Percentiles rank a stretch among this genome's conserved stretches.
Conservation (phyloP, 2,797 vertebrate species). For the Petrocephalus sullivani region DNA sequence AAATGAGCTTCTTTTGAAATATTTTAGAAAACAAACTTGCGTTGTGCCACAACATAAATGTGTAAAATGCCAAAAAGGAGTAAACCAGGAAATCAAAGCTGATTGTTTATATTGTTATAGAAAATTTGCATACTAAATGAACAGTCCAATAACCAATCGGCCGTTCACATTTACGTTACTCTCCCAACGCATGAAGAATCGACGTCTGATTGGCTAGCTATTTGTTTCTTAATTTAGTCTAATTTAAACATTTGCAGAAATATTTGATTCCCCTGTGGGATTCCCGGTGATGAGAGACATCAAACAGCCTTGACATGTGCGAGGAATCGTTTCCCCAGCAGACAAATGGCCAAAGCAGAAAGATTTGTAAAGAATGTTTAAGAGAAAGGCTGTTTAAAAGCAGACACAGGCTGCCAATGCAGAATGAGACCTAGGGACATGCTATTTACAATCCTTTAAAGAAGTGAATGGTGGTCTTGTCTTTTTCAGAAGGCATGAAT, state of each 20-base stretch:
- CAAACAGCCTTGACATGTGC: not conserved
- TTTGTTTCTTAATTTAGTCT: not conserved
- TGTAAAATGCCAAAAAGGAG: not conserved
- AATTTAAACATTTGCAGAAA: constrained; percentile 22
- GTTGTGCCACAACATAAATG: not conserved
- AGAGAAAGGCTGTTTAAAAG: constrained; percentile 1
- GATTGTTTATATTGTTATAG: not conserved
- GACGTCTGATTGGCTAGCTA: not conserved
- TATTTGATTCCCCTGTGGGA: not conserved
- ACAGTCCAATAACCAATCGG: not conserved
- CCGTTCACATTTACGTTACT: not conserved
- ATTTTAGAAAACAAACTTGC: not conserved
- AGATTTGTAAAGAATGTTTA: constrained; percentile 19
- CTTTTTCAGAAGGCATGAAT: constrained; percentile 19
- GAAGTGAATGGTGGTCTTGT: constrained; percentile 37
- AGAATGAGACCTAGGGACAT: constrained; percentile 49
- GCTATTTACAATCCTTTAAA: constrained; percentile 66
- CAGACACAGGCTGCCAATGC: constrained; percentile 33
- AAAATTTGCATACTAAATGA: not conserved
- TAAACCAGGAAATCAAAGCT: not conserved
- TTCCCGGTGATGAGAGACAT: not conserved
- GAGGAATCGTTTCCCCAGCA: not conserved
- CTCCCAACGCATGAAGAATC: not conserved
- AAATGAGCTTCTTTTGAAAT: not conserved
- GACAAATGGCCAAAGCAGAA: constrained; percentile 16